Base-by-base conservation (phyloP, 37 sponge, comb jelly and placozoan species). In the Agelas oroides region DNA sequence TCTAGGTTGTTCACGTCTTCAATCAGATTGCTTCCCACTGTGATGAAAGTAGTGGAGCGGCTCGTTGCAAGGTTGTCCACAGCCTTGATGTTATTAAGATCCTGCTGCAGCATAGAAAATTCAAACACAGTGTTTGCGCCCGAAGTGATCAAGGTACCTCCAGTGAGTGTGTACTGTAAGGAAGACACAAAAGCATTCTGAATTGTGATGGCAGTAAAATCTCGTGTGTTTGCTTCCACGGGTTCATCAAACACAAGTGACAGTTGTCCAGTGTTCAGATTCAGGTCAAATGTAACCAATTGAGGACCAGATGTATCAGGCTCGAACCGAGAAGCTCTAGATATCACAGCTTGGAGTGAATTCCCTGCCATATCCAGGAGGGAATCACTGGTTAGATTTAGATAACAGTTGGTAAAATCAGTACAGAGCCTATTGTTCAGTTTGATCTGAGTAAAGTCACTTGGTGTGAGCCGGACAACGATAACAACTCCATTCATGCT, bases 241-340 rank as follows among this genome's bases (percentile, higher is more conserved):
- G 92, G 80, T 32, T 94, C 94, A 86, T 94, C 78, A 80, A 97
- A 97, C 12, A 73, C 74, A 13, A 97, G 85, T 12, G 83, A 73
- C 15, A 94, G 39, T 17, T 34, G 27, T 15, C 92, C 95, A 23
- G 62, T 75, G 69, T 97, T 73, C 83, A 97, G 59, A 76, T 97
- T 88, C 27, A 97, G 80, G 19, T 31, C 38, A 53, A 91, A 94
- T 19, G 38, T 41, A 18, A 11, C 46, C 1, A 94, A 81, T 39
- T 12, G 34, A 34, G 97, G 97, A 36, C 82, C 86, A 74, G 93
- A 75, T 30, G 76, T 84, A 63, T 94, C 97, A 64, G 28, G 41
- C 13, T 74, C 40, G 60, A 91, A 88, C 19, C 27, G 52, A 28
- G 33, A 59, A 28, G 81, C 92, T 53, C 60, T 24, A 46, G 59